Evolutionary conservation across 1,140 invertebrate species (phyloP).

Genomic region (Sycophaga agraensis): DNA sequence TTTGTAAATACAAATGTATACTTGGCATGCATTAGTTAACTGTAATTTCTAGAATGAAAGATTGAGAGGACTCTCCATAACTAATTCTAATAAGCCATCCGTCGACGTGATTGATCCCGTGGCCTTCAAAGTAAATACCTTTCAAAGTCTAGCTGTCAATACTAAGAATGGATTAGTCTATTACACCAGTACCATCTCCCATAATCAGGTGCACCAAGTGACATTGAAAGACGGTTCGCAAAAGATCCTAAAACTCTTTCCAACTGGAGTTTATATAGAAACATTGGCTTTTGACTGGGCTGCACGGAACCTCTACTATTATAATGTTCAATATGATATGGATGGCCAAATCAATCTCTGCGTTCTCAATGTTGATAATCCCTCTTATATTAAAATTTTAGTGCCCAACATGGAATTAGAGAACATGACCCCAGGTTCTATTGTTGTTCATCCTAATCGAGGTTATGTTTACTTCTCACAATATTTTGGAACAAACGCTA

Average conservation of each 20-base stretch:
- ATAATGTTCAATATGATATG: slow-evolving; percentile 7
- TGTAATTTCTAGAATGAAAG: no score
- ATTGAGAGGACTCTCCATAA: no score
- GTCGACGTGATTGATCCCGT: slow-evolving; percentile 3
- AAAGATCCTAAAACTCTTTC: background rate
- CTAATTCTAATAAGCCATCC: no score
- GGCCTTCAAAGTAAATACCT: background rate
- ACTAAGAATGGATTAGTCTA: background rate
- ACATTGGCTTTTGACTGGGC: slow-evolving; percentile 1
- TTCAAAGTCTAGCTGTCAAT: background rate
- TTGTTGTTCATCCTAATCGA: slow-evolving; percentile 1
- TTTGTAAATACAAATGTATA: no score
- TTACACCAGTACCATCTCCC: background rate
- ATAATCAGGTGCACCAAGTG: background rate
- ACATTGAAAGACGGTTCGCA: background rate
- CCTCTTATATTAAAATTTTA: slow-evolving; percentile 11
- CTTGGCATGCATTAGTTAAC: no score
- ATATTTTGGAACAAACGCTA: background rate
- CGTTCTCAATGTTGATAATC: background rate
- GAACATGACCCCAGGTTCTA: background rate
- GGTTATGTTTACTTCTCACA: slow-evolving; percentile 11
- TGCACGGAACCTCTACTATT: slow-evolving; percentile 14
- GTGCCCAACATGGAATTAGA: background rate
- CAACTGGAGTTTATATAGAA: background rate
- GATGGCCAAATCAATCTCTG: background rate